Evolutionary conservation across 2,797 vertebrate genomes (phyloP).

Genomic region (Mus minutoides): DNA sequence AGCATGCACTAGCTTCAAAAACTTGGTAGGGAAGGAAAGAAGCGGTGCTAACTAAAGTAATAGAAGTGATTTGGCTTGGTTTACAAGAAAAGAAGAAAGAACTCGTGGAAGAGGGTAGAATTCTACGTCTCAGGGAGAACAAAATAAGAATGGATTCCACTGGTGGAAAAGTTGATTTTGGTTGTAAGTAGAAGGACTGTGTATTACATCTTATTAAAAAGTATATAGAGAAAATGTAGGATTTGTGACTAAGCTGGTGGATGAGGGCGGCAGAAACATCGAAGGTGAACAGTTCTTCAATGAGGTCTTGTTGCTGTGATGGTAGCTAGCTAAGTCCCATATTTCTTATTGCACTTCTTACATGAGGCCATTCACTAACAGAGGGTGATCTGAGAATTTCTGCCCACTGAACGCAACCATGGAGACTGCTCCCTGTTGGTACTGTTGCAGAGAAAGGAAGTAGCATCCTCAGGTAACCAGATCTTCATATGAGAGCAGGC

Average conservation of each 20-base stretch:
- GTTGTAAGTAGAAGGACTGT: background rate
- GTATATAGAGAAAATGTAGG: background rate
- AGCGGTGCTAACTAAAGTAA: background rate
- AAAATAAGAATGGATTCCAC: background rate
- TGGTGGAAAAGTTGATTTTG: background rate
- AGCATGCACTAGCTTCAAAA: background rate
- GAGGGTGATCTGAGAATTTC: background rate
- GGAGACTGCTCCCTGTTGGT: background rate
- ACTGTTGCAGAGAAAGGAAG: background rate
- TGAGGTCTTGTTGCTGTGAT: background rate
- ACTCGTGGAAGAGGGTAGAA: background rate
- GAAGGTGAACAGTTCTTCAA: background rate
- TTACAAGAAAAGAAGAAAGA: background rate
- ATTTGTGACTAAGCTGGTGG: background rate
- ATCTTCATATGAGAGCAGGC: background rate
- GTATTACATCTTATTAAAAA: background rate
- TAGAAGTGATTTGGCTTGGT: background rate
- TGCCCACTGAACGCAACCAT: no score
- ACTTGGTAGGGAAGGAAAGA: background rate
- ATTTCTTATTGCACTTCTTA: slow-evolving; percentile 10
- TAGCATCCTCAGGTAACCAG: no score
- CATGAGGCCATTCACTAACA: background rate
- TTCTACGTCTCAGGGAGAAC: background rate
- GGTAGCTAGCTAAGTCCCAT: background rate
- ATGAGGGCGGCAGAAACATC: background rate